phyloP scores from a whole-genome alignment of 2,797 vertebrate genomes.

The Petrocephalus sullivani region DNA sequence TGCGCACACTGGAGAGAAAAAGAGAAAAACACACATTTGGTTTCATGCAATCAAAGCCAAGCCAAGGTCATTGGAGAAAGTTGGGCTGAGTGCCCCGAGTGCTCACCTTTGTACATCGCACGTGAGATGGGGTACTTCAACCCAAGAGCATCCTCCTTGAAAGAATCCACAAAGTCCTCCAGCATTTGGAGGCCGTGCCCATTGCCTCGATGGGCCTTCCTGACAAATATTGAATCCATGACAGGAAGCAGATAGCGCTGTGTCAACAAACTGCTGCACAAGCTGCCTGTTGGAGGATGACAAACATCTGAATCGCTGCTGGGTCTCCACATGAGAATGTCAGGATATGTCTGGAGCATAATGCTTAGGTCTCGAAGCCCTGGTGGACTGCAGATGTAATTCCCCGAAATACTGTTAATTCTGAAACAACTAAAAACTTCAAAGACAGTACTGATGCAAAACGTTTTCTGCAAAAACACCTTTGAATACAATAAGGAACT shows the following conservation, averaged over 20 bases:
- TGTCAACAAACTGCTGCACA: constrained; percentile 42
- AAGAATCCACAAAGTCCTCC: constrained; percentile 77
- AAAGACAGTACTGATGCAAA: not conserved
- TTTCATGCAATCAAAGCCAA: not conserved
- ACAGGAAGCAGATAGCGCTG: constrained; percentile 70
- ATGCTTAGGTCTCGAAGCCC: not conserved
- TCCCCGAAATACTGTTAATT: not conserved
- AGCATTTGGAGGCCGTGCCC: constrained; percentile 72
- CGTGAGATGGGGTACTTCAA: constrained; percentile 71
- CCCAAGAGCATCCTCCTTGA: constrained; percentile 66
- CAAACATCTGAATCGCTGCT: not conserved
- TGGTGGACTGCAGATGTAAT: not conserved
- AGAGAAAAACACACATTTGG: not conserved
- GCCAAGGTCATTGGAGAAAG: not conserved
- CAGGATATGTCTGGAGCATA: not conserved
- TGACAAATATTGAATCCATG: constrained; percentile 81
- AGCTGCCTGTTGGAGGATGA: constrained; percentile 57
- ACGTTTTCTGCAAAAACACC: not conserved
- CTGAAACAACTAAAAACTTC: not conserved
- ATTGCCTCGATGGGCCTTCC: constrained; percentile 63
- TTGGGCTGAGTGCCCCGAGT: not conserved
- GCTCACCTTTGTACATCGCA: constrained; percentile 66
- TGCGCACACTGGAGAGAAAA: constrained; percentile 59
- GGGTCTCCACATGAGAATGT: not conserved
- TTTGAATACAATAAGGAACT: not conserved